Conservation (phyloP, 2,797 vertebrate genomes). For the Garrulus glandarius region DNA sequence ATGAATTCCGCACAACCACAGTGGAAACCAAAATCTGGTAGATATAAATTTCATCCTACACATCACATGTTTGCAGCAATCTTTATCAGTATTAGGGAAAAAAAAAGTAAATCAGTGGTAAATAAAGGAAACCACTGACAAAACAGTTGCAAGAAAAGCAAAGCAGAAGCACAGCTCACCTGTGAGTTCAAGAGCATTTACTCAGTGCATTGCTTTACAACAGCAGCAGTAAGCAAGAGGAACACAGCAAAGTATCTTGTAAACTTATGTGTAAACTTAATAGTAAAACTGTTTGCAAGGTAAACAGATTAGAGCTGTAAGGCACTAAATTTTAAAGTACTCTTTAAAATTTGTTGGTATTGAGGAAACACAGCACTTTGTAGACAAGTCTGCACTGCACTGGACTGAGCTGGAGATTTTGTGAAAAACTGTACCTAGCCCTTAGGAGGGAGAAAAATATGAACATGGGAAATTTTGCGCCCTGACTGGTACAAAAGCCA, state of each 20-base stretch:
- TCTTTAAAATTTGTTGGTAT: neutral
- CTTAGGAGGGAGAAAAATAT: neutral
- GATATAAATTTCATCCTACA: neutral
- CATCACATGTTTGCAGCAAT: neutral
- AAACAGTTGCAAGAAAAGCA: neutral
- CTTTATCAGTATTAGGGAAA: neutral
- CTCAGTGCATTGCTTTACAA: neutral
- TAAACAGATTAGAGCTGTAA: neutral
- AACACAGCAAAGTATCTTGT: neutral
- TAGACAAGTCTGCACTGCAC: neutral
- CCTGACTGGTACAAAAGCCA: constrained; percentile 54
- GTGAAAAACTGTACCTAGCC: neutral
- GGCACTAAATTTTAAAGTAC: neutral
- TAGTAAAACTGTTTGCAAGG: neutral
- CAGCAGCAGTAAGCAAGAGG: neutral
- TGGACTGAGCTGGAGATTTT: neutral
- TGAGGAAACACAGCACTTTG: neutral
- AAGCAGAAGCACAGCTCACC: neutral
- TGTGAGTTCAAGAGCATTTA: neutral
- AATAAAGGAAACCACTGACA: neutral
- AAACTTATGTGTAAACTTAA: neutral
- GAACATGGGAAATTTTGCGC: constrained; percentile 30
- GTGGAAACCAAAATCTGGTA: neutral
- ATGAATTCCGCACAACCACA: neutral
- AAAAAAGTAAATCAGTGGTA: neutral